These are phyloP conservation scores for Rhodophaea formosa DNA, from an alignment of 2,888 invertebrate species.

Conservation along the genomic window DNA sequence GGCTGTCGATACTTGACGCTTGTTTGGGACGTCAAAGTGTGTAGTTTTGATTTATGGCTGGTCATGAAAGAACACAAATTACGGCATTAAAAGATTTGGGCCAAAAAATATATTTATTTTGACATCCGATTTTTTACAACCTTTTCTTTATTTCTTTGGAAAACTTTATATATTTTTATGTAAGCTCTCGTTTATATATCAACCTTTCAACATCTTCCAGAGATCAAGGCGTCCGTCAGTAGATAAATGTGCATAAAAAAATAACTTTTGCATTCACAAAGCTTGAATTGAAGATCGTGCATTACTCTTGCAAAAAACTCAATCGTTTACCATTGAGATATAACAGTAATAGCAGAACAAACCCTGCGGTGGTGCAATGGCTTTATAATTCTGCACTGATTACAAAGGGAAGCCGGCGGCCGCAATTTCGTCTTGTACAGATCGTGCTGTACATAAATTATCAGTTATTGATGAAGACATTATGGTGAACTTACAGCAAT, in stretches of 20 bases:
- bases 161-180: no score
- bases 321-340: constrained; percentile 50
- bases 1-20: constrained; percentile 17
- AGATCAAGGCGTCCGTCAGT: no score
- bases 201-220: no score
- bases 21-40: constrained; percentile 9
- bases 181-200: no score
- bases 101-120: neutral
- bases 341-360: constrained; percentile 59
- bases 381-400: constrained; percentile 80
- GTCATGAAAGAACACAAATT: constrained; percentile 1
- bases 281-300: constrained; percentile 15
- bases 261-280: neutral
- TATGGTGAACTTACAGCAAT: constrained; percentile 69
- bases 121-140: no score
- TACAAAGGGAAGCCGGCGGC: constrained; percentile 83
- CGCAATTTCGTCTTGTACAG: constrained; percentile 80
- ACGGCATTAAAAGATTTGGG: neutral
- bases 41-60: constrained; percentile 10
- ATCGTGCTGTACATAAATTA: constrained; percentile 80
- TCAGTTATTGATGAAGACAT: constrained; percentile 82
- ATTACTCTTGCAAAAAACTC: constrained; percentile 7
- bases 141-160: no score
- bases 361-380: constrained; percentile 73
- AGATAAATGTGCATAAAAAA: neutral